A percentile compares a stretch with the other conserved stretches of the same genome.
phyloP scores from a whole-genome alignment of 2,113 vertebrate genomes.

The Alligator mississippiensis region DNA sequence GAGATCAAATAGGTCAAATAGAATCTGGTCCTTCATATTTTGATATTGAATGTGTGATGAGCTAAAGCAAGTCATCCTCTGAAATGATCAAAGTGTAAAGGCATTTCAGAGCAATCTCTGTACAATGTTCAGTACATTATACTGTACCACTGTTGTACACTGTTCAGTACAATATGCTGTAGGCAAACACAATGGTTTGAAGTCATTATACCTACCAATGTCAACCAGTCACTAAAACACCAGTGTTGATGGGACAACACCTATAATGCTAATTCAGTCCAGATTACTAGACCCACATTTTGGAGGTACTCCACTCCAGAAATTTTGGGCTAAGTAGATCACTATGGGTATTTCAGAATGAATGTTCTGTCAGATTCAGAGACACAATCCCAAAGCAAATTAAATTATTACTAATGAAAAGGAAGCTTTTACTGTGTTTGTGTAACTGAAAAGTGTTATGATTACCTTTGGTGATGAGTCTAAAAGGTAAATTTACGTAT shows the following conservation, averaged over 20 bases:
- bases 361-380: no score
- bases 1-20: no score
- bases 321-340: neutral
- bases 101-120: no score
- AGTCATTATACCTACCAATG: neutral
- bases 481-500: neutral
- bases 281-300: neutral
- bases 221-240: neutral
- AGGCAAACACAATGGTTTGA: neutral
- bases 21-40: neutral
- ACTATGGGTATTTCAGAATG: no score
- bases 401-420: neutral
- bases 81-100: neutral
- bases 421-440: neutral
- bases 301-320: neutral
- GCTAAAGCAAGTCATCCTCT: neutral
- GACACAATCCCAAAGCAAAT: neutral
- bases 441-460: conserved; percentile 37
- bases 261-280: neutral
- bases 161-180: neutral
- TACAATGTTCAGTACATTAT: no score
- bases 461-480: neutral
- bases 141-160: no score
- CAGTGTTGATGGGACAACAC: neutral
- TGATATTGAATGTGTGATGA: neutral